Conservation (phyloP, 2,888 invertebrate species). For the Brachyptera putata region DNA sequence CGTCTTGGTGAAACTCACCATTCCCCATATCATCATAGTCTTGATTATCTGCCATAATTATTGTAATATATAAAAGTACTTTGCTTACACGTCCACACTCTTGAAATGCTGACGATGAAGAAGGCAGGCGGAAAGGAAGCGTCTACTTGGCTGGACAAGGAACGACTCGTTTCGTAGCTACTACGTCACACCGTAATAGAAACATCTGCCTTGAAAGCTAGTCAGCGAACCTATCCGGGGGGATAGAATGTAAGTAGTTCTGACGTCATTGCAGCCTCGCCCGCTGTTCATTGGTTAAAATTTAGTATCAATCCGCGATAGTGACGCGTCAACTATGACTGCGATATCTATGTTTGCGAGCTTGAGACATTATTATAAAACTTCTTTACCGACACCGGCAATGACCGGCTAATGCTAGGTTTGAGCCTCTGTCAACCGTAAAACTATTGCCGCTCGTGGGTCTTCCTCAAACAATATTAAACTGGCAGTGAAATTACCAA, state of each 20-base stretch:
- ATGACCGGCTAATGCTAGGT: too few relatives aligned
- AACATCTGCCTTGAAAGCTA: not conserved
- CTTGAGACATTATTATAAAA: too few relatives aligned
- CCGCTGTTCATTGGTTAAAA: too few relatives aligned
- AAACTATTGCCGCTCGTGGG: too few relatives aligned
- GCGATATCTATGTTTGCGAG: too few relatives aligned
- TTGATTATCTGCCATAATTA: conserved; percentile 54
- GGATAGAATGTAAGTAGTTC: not conserved
- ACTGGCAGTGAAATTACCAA: too few relatives aligned
- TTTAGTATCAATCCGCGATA: too few relatives aligned
- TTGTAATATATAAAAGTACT: not conserved
- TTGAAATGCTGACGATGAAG: conserved; percentile 25
- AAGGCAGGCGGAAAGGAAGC: conserved; percentile 22
- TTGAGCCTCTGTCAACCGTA: too few relatives aligned
- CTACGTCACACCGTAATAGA: not conserved
- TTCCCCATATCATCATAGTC: conserved; percentile 67
- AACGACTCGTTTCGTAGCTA: conserved; percentile 11
- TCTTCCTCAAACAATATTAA: too few relatives aligned
- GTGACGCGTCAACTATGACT: too few relatives aligned
- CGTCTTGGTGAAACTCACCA: conserved; percentile 65
- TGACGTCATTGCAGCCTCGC: not conserved
- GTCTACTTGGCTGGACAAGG: conserved; percentile 6
- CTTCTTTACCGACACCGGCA: too few relatives aligned
- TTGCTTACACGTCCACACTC: conserved; percentile 24
- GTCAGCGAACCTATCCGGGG: not conserved